Base-by-base conservation (phyloP, 2,113 vertebrate species). In the Leucoraja erinaceus region DNA sequence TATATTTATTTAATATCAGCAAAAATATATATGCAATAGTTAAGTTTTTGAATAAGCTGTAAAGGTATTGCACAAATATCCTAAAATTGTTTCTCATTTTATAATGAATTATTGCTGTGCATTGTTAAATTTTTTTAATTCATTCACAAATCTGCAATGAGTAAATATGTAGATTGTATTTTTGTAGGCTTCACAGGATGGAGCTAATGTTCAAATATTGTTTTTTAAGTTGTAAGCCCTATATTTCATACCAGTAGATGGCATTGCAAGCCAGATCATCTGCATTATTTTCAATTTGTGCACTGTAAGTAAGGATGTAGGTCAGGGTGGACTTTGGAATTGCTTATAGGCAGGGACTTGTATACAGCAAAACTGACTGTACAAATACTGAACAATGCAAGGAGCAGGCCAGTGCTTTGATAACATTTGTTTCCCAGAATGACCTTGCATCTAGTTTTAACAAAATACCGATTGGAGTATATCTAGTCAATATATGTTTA, bases 191-290 rank as follows among this genome's bases (percentile, higher is more conserved):
- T 63, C 12, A 14, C 28, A 18, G n/a, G 28, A 86, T 86, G 74
- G 28, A 75, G 22, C 74, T n/a, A 4, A 75, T 75, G 74, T 75
- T 75, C 28, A 63, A 3, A 4, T 14, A 90, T 90, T 90, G 31
- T 68, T 90, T 90, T n/a, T 70, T n/a, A 72, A 31, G 18, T 91
- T 72, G 20, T 28, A 91, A 91, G 12, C 38, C 63, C 0, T 8
- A 31, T 28, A 91, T 12, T 54, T 28, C 68, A 25, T 25, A 12
- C 18, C 90, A 91, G 90, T 28, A 91, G 90, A 54, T 91, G 90
- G 90, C 90, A 91, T 20, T 91, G 33, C 38, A 91, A 91, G 90
- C 90, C 68, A 91, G 90, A 12, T 72, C 68, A 91, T 72, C 31
- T 91, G 18, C 20, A 72, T 91, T 74, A 8, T 72, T 47, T 91